Evolutionary conservation across 2,888 invertebrate genomes (phyloP).

Genomic region (Gymnocheta viridis): DNA sequence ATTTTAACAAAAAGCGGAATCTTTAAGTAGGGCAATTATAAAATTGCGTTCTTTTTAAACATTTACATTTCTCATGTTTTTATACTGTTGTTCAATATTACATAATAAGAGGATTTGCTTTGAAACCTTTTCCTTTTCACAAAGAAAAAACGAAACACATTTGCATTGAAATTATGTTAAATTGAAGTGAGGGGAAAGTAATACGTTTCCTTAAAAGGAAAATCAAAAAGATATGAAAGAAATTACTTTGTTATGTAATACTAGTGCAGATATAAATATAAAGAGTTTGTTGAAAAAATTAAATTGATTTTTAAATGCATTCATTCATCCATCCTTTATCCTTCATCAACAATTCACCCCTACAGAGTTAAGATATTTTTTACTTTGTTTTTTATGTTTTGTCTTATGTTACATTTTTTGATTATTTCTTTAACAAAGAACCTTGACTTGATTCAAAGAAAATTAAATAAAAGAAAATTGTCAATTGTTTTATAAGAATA

Average conservation of each 20-base stretch:
- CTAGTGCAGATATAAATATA: neutral
- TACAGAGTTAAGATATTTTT: neutral
- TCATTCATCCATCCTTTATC: constrained; percentile 8
- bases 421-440: neutral
- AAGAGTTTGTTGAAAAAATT: constrained; percentile 11
- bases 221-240: neutral
- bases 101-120: neutral
- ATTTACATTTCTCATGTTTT: neutral
- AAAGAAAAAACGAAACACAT: neutral
- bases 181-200: neutral
- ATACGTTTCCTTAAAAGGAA: neutral
- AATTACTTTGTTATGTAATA: neutral
- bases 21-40: constrained; percentile 22
- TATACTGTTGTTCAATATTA: neutral
- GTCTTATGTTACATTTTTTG: neutral
- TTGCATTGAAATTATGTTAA: neutral
- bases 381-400: neutral
- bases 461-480: neutral
- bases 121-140: neutral
- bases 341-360: constrained; percentile 16
- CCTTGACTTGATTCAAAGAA: neutral
- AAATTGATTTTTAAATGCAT: constrained; percentile 32
- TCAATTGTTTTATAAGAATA: neutral
- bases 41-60: constrained; percentile 1
- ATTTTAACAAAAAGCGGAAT: neutral